Evolutionary conservation across 2,797 vertebrate genomes (phyloP), one percentile per base, ranked within the genome.

Genomic region (Lophotriccus pileatus): DNA sequence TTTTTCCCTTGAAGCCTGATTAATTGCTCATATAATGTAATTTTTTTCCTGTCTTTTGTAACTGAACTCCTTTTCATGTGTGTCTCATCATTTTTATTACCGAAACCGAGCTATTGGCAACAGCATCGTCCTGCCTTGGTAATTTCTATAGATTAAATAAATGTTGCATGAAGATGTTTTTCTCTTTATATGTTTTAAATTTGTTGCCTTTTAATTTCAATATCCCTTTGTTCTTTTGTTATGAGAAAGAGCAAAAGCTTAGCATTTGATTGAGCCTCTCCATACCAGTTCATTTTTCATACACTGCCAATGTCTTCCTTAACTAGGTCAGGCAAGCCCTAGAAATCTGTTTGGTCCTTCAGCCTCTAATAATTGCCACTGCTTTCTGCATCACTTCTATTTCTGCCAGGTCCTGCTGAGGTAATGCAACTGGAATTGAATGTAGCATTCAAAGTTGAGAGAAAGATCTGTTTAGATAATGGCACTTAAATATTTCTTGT

Each of bases 131-230:
- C 47, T 88, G 76, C 79, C 62, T 73, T 92, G 84, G 67, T 52
- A 92, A 43, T 60, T 86, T 91, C 94, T 69, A 56, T 13, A 78
- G 79, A 86, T 89, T 86, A 89, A 95, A 94, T 59, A 80, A 88
- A 79, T 19, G 44, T 70, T 79, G 74, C 70, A 68, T 68, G 69
- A 86, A 93, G 93, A 87, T 15, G 15, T 34, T 41, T 73, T 93
- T 90, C 58, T 84, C 56, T 82, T 44, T 68, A 75, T 64, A 79
- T 60, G 23, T 67, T 93, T 91, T 60, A 81, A 56, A 86, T 59
- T 36, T 67, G 28, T 67, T 91, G 34, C 44, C 49, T 94, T 94
- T 92, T 93, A 60, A 93, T 91, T 93, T 95, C 67, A 60, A 28
- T 34, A 62, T 78, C 24, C 5, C 44, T 81, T 86, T 92, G 76